Evolutionary conservation across 2,888 invertebrate species (phyloP).

Genomic region (Julus scandinavius): DNA sequence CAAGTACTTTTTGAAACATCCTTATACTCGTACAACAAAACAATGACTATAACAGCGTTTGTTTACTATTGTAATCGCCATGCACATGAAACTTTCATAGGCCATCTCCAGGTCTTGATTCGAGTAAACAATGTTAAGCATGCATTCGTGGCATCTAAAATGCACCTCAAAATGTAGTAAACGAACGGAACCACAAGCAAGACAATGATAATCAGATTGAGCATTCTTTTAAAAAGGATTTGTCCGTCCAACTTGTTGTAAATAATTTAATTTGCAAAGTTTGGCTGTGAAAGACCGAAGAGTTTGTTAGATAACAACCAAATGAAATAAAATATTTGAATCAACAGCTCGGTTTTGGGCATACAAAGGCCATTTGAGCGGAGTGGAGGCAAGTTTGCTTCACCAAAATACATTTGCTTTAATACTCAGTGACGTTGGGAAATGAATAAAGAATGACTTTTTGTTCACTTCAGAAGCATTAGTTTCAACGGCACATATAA

Average conservation of each 20-base stretch:
- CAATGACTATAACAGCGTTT: not conserved
- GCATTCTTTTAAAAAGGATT: constrained; percentile 14
- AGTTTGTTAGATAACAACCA: not conserved
- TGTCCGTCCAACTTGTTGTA: not conserved
- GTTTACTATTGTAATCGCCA: constrained; percentile 19
- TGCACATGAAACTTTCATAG: constrained; percentile 29
- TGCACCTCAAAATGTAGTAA: not conserved
- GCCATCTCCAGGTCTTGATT: not conserved
- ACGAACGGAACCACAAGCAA: not conserved
- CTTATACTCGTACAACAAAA: not conserved
- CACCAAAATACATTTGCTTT: not conserved
- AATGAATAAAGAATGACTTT: not conserved
- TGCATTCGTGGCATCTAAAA: constrained; percentile 1
- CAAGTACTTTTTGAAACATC: constrained; percentile 1
- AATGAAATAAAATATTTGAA: no score
- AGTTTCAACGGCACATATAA: no score
- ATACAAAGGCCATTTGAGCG: not conserved
- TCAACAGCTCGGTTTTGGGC: no score
- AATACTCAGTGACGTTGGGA: not conserved
- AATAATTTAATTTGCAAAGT: constrained; percentile 2
- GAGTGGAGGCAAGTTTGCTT: not conserved
- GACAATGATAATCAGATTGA: constrained; percentile 8
- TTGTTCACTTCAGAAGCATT: not conserved
- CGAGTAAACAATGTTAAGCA: not conserved
- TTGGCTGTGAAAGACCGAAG: not conserved